Base-by-base conservation (phyloP, 2,113 vertebrate genomes). In the Rhombomys opimus region DNA sequence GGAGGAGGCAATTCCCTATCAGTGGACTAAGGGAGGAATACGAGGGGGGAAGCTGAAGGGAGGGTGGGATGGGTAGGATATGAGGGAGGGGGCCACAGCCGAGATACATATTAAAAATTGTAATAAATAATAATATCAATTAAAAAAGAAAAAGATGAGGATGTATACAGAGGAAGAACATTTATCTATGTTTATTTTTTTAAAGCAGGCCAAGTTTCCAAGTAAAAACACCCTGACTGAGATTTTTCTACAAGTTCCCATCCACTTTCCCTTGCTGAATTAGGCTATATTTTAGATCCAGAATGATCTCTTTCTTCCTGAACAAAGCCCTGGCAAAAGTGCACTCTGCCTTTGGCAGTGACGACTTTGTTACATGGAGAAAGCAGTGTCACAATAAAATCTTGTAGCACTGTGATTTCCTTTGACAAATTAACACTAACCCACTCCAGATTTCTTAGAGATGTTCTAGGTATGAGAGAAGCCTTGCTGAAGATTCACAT, bases 381-480 rank as follows among this genome's bases (percentile, higher is more conserved):
- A 72, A 93, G 61, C 80, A 92, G 70, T 15, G 2, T 85, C 52
- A 67, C 38, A 82, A 67, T 25, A 92, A 96, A 96, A 52, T 35
- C 93, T 86, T 77, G 59, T 65, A 72, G 63, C 20, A 72, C 22
- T 59, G 32, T 63, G 7, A 35, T 94, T 91, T 93, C 54, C 32
- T 38, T 9, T 82, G 88, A 92, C 22, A 89, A 96, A 90, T 84
- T 80, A 93, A 54, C 18, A 72, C 41, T 54, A 92, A 81, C 13
- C 5, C 14, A 72, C 18, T 46, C 18, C 4, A 20, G 15, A 35
- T 14, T 65, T 90, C 70, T 95, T 41, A 88, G 46, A 94, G 95
- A 94, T 13, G 75, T 38, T 73, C 91, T 7, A 5, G 6, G 2
- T 38, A 65, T 11, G 11, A 12, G 12, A 84, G 35, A 77, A 92